Base-by-base conservation (phyloP, 2,797 vertebrate genomes). In the Lateolabrax maculatus region DNA sequence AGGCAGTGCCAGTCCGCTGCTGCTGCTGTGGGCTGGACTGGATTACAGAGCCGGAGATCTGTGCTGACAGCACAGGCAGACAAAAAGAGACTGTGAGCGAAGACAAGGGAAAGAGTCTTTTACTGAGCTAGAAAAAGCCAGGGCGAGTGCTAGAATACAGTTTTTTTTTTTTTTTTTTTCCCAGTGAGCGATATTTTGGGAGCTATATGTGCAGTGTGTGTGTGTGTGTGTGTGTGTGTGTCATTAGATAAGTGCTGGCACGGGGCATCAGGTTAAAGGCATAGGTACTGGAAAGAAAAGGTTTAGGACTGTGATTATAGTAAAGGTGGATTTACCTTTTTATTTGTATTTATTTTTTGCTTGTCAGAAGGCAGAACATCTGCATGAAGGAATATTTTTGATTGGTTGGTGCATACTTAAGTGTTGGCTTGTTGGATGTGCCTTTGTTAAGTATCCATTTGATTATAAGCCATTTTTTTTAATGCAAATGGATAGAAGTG, bases 1-100 rank as follows among this genome's bases (percentile, higher is more conserved):
- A 94, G 93, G 93, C 94, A 93, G 93, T 89, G 94, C 81, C 94
- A 94, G 94, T 91, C 92, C 86, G 89, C 85, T 62, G 89, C 90
- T 84, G 94, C 91, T 89, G 93, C 41, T 92, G 93, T 89, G 89
- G 92, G 92, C 90, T 94, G 92, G 88, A 93, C 94, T 92, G 95
- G 93, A 94, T 91, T 79, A 91, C 90, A 89, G 90, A 93, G 92
- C 81, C 93, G 83, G 89, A 93, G 93, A 93, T 83, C 80, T 93
- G 66, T 75, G 79, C 92, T 95, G 94, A 95, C 94, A 93, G 91
- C 89, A 86, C 89, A 91, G 90, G 75, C 91, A 93, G 91, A 95
- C 93, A 94, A 90, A 93, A 93, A 94, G 89, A 85, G 77, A 93
- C 90, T 86, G 70, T 72, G 91, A 89, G 87, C 62, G 84, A 83